A percentile compares a stretch with the other conserved stretches of the same genome.
Evolutionary conservation across 2,113 vertebrate genomes (phyloP).

Genomic region (Spilogale gracilis): DNA sequence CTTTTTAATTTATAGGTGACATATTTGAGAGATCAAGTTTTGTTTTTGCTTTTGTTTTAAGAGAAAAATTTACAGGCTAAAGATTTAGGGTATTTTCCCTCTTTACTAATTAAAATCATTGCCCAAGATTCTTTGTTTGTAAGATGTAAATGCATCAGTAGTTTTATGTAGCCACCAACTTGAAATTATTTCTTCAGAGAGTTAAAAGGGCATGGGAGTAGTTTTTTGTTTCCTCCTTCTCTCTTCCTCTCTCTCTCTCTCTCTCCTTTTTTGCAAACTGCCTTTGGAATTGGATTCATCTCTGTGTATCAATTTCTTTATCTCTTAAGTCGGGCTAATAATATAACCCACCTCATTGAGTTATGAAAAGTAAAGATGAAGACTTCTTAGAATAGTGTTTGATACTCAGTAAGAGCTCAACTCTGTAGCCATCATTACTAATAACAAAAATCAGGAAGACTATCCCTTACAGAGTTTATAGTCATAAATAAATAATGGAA

Average conservation of each 20-base stretch:
- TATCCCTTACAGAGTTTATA: background rate
- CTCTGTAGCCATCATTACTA: background rate
- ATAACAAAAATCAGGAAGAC: background rate
- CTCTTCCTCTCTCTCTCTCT: background rate
- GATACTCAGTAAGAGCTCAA: background rate
- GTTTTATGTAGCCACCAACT: background rate
- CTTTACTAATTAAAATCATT: conserved; percentile 41
- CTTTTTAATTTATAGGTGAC: background rate
- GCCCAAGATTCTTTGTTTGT: background rate
- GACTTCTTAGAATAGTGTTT: background rate
- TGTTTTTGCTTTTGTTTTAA: background rate
- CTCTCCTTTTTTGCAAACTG: background rate
- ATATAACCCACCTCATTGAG: background rate
- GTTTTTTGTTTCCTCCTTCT: background rate
- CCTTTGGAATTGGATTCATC: background rate
- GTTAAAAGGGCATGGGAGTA: background rate
- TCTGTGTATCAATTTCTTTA: background rate
- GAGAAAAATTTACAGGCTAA: background rate
- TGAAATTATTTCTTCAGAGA: background rate
- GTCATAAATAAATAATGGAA: background rate
- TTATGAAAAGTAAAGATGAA: background rate
- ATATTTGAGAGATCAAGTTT: background rate
- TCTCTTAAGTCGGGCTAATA: background rate
- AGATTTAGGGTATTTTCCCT: background rate
- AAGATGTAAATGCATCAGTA: background rate